phyloP scores from a whole-genome alignment of 2,888 invertebrate genomes.

The Carabus problematicus region DNA sequence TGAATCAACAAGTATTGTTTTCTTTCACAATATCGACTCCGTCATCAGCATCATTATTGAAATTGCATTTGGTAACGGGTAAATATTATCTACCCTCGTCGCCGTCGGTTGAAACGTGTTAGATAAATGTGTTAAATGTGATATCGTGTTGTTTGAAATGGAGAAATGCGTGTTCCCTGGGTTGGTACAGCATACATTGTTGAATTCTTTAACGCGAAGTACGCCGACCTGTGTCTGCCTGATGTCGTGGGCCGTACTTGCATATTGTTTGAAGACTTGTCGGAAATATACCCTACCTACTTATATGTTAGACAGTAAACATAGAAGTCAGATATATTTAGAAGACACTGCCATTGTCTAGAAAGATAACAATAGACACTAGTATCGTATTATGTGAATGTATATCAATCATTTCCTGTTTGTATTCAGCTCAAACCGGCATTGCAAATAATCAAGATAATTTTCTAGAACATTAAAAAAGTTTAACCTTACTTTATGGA shows the following conservation, averaged over 20 bases:
- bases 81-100: conserved; percentile 8
- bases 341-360: background rate
- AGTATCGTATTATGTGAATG: too few species aligned
- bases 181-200: background rate
- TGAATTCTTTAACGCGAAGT: conserved; percentile 13
- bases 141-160: conserved; percentile 18
- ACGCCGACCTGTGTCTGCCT: conserved; percentile 12
- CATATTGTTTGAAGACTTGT: conserved; percentile 5
- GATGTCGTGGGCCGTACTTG: too few species aligned
- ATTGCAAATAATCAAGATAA: too few species aligned
- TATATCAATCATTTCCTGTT: too few species aligned
- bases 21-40: conserved; percentile 27
- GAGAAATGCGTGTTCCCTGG: background rate
- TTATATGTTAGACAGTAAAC: background rate
- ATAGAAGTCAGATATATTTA: background rate
- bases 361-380: too few species aligned
- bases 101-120: background rate
- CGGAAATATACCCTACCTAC: conserved; percentile 8
- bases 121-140: conserved; percentile 12
- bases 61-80: conserved; percentile 21
- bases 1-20: conserved; percentile 38
- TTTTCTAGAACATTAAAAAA: too few species aligned
- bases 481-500: too few species aligned
- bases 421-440: too few species aligned
- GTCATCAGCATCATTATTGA: background rate